Evolutionary conservation across 2,113 vertebrate genomes (phyloP), one percentile per base, ranked within the genome.

Genomic region (Podocnemis expansa): DNA sequence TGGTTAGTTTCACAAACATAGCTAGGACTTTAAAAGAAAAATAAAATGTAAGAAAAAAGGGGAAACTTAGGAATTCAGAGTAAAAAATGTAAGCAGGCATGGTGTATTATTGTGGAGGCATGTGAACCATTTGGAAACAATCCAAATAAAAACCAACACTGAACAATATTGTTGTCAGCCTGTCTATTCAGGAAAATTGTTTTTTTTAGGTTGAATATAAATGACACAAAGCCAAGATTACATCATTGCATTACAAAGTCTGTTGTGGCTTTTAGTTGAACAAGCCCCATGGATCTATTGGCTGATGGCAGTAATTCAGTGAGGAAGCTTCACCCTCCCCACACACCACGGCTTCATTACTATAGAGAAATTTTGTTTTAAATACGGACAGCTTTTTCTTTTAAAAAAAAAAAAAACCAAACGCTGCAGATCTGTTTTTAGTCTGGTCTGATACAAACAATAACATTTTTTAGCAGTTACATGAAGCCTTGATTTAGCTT

Each of bases 141-240:
- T 98, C 98, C 98, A 99, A 98, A 98, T 98, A 98, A 98, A 98
- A 98, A 98, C 97, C 97, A 98, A 98, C 98, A 98, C 95, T 43
- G 97, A 98, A 98, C 98, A 98, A 98, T 98, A 98, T 98, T 98
- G 98, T 98, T 98, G 98, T 98, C 98, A 98, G 98, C 96, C 97
- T 98, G 97, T 98, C 98, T 98, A 98, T 99, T 98, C 98, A 98
- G 94, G 96, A 98, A 98, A 98, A 98, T 98, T 98, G 97, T 94
- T 97, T 98, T 98, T 96, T 97, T 97, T 97, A 98, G 96, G 97
- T 97, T 98, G 98, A 98, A 98, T 98, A 97, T 98, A 98, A 98
- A 98, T 98, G 98, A 98, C 98, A 98, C 98, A 98, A 98, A 98
- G 98, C 98, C 98, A 98, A 98, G 98, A 99, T 99, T 98, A 99